Evolutionary conservation across 2,797 vertebrate genomes (phyloP).

Genomic region (Psittacula derbiana): DNA sequence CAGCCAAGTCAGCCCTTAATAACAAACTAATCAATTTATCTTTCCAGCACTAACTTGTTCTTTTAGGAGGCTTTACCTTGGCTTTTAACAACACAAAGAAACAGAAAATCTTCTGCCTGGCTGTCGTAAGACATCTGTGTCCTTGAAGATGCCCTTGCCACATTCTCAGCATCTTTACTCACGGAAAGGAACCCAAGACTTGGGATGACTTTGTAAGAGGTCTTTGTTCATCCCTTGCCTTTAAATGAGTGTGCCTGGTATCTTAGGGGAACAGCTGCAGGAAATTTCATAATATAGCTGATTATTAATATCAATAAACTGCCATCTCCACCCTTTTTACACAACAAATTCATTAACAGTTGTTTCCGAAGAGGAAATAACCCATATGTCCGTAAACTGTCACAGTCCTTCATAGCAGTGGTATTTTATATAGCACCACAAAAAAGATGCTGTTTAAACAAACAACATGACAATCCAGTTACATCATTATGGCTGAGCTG

Average conservation of each 20-base stretch:
- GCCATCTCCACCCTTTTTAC: not conserved
- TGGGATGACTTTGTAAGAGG: not conserved
- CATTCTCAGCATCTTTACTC: not conserved
- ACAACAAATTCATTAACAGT: not conserved
- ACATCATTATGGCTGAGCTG: not conserved
- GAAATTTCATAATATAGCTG: not conserved
- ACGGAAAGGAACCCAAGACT: not conserved
- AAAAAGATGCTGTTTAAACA: not conserved
- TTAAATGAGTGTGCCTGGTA: rapidly evolving
- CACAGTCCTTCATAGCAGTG: not conserved
- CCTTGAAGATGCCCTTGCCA: not conserved
- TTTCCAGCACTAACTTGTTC: not conserved
- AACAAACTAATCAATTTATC: not conserved
- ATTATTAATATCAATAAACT: not conserved
- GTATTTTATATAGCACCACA: not conserved
- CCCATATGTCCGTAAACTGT: not conserved
- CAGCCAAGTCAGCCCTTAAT: not conserved
- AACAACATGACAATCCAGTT: not conserved
- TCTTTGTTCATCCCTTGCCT: not conserved
- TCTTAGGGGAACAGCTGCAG: not conserved
- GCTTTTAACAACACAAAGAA: not conserved
- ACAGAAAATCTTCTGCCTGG: not conserved
- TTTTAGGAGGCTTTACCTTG: not conserved
- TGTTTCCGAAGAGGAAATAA: not conserved
- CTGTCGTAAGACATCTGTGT: not conserved